Base-by-base conservation (phyloP, 2,113 vertebrate genomes). In the Maccullochella peelii region DNA sequence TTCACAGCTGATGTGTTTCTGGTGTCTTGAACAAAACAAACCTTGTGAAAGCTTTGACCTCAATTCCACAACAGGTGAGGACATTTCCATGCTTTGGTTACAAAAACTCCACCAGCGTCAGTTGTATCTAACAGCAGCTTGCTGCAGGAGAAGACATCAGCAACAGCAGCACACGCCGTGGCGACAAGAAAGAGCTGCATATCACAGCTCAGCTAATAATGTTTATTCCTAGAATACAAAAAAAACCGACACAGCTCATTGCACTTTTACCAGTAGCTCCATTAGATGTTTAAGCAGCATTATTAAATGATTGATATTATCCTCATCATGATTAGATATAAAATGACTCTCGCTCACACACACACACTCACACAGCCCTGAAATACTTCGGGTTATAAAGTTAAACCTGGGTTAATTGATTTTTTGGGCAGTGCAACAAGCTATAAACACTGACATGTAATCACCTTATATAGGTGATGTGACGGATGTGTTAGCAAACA, bases 31-130 rank as follows among this genome's bases (percentile, higher is more conserved):
- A 62, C 36, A 82, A 83, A 73, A 65, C 12, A 77, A 72, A 63
- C 66, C 63, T 11, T 8, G 10, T 52, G 61, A 82, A 67, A 69
- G 61, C 36, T 79, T 57, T 76, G 79, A 87, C 87, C 85, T 77
- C 84, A 87, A 83, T 65, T 72, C 63, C 55, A 20, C 66, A 36
- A 66, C 73, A 80, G 77, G 71, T 55, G 80, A 72, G 23, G 49
- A 63, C 20, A 47, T 73, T 55, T 76, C 69, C 38, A 38, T 27
- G 62, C 44, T 23, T 75, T 63, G 18, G 68, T 59, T 58, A 58
- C 73, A 36, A 42, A 79, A 44, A 14, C 58, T 63, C 44, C 2
- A 68, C 1, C 23, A 38, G 58, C 57, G 4, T 38, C 66, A 36
- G 44, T 9, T 33, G 16, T 36, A 70, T 25, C 65, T 36, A 66